Evolutionary conservation across 2,113 vertebrate genomes (phyloP).

Genomic region (Atlantisia rogersi): DNA sequence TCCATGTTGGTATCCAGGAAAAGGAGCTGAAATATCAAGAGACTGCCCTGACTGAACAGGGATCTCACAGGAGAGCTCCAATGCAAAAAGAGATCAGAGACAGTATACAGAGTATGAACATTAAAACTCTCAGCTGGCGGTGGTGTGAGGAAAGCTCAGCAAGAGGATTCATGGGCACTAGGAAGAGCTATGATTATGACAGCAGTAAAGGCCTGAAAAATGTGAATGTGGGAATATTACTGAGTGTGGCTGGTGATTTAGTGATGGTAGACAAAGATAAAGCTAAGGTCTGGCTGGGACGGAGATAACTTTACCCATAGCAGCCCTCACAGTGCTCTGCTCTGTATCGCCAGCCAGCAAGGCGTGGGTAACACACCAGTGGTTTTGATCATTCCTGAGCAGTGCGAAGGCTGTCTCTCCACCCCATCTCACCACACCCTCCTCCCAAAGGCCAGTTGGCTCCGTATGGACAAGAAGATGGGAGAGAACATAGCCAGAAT

Average conservation of each 20-base stretch:
- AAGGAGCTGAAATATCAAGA: background rate
- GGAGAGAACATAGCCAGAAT: background rate
- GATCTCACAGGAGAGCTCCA: background rate
- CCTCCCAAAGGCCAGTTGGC: no score
- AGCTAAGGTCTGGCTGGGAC: no score
- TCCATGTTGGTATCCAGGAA: background rate
- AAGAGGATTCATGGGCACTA: background rate
- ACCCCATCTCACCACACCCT: accelerated
- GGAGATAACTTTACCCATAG: no score
- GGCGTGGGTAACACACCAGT: background rate
- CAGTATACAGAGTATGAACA: background rate
- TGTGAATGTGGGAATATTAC: background rate
- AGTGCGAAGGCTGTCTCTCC: background rate
- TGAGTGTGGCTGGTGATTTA: background rate
- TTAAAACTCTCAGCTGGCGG: background rate
- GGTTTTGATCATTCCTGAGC: background rate
- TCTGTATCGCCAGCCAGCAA: background rate
- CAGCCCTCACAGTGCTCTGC: background rate
- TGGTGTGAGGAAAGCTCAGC: background rate
- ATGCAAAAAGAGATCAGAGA: background rate
- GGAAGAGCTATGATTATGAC: background rate
- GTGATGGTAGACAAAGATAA: background rate
- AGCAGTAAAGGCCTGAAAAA: background rate
- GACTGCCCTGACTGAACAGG: background rate
- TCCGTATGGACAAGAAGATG: no score